These are phyloP conservation scores for Microctonus aethiopoides DNA, from an alignment of 2,888 invertebrate genomes.

Conservation along the genomic window DNA sequence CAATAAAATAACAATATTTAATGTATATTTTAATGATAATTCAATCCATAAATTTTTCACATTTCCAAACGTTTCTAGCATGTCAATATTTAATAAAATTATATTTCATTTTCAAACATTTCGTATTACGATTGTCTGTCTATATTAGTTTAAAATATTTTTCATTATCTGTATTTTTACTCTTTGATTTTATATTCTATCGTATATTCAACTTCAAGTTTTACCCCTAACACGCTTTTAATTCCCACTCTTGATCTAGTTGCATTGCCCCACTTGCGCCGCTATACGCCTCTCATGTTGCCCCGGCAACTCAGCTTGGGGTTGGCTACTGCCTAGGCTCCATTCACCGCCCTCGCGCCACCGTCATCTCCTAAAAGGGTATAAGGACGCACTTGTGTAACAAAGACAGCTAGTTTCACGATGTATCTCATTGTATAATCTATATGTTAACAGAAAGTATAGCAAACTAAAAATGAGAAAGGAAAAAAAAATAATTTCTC, in stretches of 20 bases:
- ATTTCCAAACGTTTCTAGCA: no score
- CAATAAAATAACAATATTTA: no score
- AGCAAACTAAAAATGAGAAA: constrained; percentile 20
- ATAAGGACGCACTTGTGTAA: constrained; percentile 15
- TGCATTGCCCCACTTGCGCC: constrained; percentile 44
- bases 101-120: no score
- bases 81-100: no score
- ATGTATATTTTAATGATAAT: no score
- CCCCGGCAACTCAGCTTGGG: constrained; percentile 64
- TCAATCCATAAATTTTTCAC: no score
- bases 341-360: constrained; percentile 60
- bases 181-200: not conserved
- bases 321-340: constrained; percentile 62
- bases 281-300: constrained; percentile 59
- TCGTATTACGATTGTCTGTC: no score
- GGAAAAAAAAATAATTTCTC: constrained; percentile 16
- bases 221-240: constrained; percentile 32
- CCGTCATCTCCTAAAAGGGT: constrained; percentile 37
- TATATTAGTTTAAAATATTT: no score
- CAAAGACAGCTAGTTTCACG: not conserved
- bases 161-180: not conserved
- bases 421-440: not conserved
- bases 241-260: constrained; percentile 31
- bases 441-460: not conserved
- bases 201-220: not conserved